Conservation (phyloP, 2,113 vertebrate genomes). For the Notarius lentiginosus region DNA sequence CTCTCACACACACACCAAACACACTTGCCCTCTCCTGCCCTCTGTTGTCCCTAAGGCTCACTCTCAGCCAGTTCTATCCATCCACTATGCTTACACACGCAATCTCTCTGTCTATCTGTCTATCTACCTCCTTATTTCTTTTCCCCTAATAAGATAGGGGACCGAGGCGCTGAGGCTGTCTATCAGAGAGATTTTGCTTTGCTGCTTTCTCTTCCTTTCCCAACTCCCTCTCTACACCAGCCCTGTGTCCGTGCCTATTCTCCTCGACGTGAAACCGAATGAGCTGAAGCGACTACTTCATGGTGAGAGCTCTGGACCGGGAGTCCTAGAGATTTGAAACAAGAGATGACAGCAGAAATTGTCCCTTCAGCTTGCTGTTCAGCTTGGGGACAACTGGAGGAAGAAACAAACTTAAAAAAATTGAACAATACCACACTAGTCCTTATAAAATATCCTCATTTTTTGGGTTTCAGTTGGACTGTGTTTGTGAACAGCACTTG, state of each 20-base stretch:
- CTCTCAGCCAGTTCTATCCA: constrained; percentile 37
- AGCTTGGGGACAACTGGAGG: constrained; percentile 27
- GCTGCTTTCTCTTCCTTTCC: neutral
- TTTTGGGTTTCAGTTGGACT: neutral
- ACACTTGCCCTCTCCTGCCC: constrained; percentile 33
- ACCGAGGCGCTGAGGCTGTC: constrained; percentile 10
- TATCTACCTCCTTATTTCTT: constrained; percentile 27
- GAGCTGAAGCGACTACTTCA: constrained; percentile 44
- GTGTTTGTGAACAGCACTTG: neutral
- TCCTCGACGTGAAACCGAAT: constrained; percentile 56
- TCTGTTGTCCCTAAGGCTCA: constrained; percentile 35
- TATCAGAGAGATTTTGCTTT: constrained; percentile 33
- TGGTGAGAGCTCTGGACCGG: constrained; percentile 37
- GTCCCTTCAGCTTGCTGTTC: constrained; percentile 34
- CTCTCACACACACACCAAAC: constrained; percentile 23
- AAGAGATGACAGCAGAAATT: constrained; percentile 35
- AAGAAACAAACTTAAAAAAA: constrained; percentile 21
- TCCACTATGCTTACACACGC: constrained; percentile 23
- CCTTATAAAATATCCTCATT: constrained; percentile 14
- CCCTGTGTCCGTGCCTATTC: constrained; percentile 30
- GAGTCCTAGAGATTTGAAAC: constrained; percentile 35
- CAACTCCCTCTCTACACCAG: constrained; percentile 25
- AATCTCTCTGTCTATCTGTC: constrained; percentile 7
- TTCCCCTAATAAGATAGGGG: constrained; percentile 51
- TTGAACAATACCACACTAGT: constrained; percentile 16